Evolutionary conservation across 2,113 vertebrate genomes (phyloP).

Genomic region (Aegithalos caudatus): DNA sequence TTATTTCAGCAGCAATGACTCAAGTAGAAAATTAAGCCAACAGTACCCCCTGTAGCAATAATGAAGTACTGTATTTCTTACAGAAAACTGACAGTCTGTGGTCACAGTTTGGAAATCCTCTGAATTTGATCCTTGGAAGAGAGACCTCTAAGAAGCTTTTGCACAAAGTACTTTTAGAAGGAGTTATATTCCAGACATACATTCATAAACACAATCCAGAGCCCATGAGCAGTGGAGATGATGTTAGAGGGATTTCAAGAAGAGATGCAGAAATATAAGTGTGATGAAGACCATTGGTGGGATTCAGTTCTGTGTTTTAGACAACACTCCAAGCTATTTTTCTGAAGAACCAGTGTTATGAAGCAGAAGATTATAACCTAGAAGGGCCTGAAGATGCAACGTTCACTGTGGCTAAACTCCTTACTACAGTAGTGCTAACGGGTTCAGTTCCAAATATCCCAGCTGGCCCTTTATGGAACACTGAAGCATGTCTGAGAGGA

Average conservation of each 20-base stretch:
- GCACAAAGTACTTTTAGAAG: background rate
- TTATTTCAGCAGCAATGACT: conserved; percentile 71
- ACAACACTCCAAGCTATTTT: background rate
- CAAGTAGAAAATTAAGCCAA: conserved; percentile 76
- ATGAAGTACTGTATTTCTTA: conserved; percentile 70
- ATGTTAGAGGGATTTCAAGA: background rate
- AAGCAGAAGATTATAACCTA: background rate
- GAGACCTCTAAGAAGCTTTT: background rate
- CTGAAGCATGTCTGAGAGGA: conserved; percentile 4
- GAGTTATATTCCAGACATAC: background rate
- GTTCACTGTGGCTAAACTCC: conserved; percentile 2
- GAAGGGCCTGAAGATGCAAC: background rate
- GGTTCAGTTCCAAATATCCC: conserved; percentile 14
- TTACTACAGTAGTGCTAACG: background rate
- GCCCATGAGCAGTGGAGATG: background rate
- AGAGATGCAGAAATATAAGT: background rate
- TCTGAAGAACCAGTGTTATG: background rate
- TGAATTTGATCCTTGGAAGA: background rate
- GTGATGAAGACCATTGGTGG: background rate
- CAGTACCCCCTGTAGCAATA: conserved; percentile 81
- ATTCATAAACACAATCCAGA: background rate
- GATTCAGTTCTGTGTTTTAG: background rate
- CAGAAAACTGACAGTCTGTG: conserved; percentile 6
- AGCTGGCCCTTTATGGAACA: background rate
- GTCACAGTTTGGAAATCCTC: conserved; percentile 8